Evolutionary conservation across 2,888 invertebrate genomes (phyloP).

Genomic region (Apotomis capreana): DNA sequence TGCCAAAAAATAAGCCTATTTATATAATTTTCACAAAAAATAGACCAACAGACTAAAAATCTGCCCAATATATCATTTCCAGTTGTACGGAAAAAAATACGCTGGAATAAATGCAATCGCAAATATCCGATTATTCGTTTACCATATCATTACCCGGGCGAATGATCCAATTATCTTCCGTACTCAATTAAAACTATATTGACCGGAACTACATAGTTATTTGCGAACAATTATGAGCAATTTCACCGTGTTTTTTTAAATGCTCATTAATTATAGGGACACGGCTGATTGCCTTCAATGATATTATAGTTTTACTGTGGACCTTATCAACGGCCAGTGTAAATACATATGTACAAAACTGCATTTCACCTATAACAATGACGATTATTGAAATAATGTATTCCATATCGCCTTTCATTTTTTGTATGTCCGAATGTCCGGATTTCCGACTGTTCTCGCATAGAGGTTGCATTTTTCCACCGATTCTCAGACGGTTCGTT

Average conservation of each 20-base stretch:
- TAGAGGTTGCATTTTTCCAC: no score
- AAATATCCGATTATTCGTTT: slow-evolving; percentile 49
- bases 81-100: background rate
- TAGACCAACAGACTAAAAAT: no score
- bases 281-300: slow-evolving; percentile 12
- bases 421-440: no score
- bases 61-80: no score
- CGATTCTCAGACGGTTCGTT: no score
- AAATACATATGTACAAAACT: background rate
- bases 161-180: slow-evolving; percentile 55
- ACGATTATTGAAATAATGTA: no score
- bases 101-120: slow-evolving; percentile 43
- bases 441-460: no score
- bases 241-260: slow-evolving; percentile 29
- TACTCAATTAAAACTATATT: slow-evolving; percentile 51
- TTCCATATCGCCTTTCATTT: no score
- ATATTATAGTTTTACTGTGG: background rate
- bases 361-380: no score
- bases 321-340: background rate
- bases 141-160: slow-evolving; percentile 50
- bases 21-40: no score
- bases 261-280: slow-evolving; percentile 20
- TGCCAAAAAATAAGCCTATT: no score
- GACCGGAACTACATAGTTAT: slow-evolving; percentile 44
- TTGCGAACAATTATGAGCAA: slow-evolving; percentile 41